Percentiles rank a stretch among this genome's conserved stretches.
Conservation (phyloP, 2,797 vertebrate species). For the Micrastur ruficollis region DNA sequence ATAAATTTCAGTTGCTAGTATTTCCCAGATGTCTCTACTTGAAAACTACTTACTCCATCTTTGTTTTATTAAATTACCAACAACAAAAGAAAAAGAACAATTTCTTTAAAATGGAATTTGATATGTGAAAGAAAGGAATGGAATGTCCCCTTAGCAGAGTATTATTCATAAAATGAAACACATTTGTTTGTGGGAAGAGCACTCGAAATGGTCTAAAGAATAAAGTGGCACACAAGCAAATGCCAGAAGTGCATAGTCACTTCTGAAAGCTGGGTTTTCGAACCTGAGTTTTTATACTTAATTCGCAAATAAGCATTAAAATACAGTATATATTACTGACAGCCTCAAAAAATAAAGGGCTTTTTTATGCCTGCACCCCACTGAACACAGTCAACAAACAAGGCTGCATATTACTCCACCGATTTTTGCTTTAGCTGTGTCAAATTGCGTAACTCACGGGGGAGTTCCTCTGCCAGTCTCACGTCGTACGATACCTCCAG, state of each 20-base stretch:
- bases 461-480: not conserved
- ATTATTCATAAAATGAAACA: slow-evolving; percentile 36
- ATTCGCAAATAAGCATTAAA: not conserved
- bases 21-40: slow-evolving; percentile 39
- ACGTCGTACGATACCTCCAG: not conserved
- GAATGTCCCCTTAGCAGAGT: slow-evolving; percentile 52
- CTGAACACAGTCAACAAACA: not conserved
- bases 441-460: rapidly evolving
- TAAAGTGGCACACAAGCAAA: not conserved
- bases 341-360: not conserved
- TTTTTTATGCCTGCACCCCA: not conserved
- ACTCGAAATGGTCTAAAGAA: not conserved
- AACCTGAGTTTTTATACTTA: not conserved
- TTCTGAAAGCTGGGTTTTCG: not conserved
- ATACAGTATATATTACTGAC: not conserved
- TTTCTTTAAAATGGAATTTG: slow-evolving; percentile 29
- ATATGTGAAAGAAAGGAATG: slow-evolving; percentile 41
- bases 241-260: not conserved
- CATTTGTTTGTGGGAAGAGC: slow-evolving; percentile 36
- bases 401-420: not conserved
- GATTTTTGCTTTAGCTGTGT: not conserved
- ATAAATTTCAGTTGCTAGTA: not conserved
- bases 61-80: slow-evolving; percentile 34
- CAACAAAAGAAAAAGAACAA: slow-evolving; percentile 6
- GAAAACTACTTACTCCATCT: slow-evolving; percentile 13